Conservation (phyloP, 2,113 vertebrate species). For the Ptychochromis oligacanthus region DNA sequence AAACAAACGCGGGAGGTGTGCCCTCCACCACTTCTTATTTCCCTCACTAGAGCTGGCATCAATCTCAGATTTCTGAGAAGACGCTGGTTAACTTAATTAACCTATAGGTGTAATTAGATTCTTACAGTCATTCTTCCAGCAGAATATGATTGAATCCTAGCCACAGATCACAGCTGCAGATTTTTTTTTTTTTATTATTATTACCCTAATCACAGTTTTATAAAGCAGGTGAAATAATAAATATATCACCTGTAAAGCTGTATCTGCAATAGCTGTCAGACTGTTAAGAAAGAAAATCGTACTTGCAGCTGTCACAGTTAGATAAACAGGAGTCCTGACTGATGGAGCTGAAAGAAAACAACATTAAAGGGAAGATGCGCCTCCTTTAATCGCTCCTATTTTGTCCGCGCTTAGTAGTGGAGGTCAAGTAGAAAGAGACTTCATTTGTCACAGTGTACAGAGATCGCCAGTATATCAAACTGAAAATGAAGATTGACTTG, state of each 20-base stretch:
- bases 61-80: conserved; percentile 26
- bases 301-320: background rate
- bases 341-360: conserved; percentile 1
- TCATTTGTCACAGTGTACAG: background rate
- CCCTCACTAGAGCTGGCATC: background rate
- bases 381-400: background rate
- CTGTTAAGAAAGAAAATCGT: background rate
- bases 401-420: background rate
- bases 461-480: background rate
- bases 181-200: background rate
- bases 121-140: background rate
- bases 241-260: background rate
- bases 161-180: background rate
- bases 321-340: background rate
- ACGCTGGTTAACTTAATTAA: conserved; percentile 18
- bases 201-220: background rate
- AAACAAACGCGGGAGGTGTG: conserved; percentile 33
- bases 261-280: background rate
- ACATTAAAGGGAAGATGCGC: background rate
- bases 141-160: background rate
- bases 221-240: background rate
- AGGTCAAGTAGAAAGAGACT: conserved; percentile 9
- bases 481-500: background rate
- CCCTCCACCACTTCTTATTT: background rate
- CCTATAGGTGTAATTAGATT: conserved; percentile 45